These are phyloP conservation scores for Zelleria hepariella DNA, from an alignment of 2,888 invertebrate species.

Conservation along the genomic window DNA sequence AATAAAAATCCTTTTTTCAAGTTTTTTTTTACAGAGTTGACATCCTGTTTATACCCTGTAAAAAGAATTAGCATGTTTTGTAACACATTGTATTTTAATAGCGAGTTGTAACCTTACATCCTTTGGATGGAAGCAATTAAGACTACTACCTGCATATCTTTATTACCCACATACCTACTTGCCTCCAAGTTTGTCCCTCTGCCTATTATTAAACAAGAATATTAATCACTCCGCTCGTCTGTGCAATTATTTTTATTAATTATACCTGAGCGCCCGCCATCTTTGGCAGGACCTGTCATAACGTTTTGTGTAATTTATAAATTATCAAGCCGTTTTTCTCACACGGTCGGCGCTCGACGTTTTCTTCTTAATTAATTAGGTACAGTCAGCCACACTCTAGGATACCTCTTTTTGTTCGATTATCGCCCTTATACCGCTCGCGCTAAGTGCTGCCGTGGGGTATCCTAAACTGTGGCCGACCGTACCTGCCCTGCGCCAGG, in stretches of 20 bases:
- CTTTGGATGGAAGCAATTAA: not conserved
- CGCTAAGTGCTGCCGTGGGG: no score
- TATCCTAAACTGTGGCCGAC: no score
- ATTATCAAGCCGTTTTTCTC: not conserved
- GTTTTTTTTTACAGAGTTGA: no score
- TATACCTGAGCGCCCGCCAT: constrained; percentile 6
- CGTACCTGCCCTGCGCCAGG: no score
- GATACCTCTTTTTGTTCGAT: not conserved
- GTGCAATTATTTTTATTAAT: constrained; percentile 19
- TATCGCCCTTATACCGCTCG: no score
- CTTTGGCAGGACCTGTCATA: not conserved
- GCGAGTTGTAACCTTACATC: no score
- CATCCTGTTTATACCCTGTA: no score
- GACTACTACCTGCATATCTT: not conserved
- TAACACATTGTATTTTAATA: no score
- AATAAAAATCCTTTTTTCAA: no score
- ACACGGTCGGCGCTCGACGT: no score
- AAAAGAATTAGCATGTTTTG: no score
- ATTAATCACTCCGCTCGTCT: constrained; percentile 15
- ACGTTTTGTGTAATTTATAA: not conserved
- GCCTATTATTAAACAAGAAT: constrained; percentile 15
- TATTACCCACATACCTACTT: not conserved
- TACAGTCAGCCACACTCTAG: no score
- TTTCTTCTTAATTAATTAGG: not conserved
- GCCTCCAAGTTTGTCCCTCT: not conserved